Evolutionary conservation across 2,113 vertebrate genomes (phyloP), one percentile per base, ranked within the genome.

Genomic region (Elephantulus edwardii): DNA sequence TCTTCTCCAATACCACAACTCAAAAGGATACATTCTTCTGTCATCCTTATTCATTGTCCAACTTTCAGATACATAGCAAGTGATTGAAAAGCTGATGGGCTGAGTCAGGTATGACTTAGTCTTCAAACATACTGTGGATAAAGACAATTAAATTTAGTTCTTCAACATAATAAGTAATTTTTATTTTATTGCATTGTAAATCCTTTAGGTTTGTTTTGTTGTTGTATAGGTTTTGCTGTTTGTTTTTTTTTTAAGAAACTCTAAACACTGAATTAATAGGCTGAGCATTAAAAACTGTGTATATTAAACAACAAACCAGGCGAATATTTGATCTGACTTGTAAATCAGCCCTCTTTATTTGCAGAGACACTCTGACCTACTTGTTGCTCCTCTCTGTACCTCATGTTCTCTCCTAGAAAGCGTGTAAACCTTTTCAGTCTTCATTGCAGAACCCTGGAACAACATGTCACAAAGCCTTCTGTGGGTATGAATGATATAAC

Each of bases 391-490:
- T 91, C 16, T 74, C 8, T 68, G 38, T 4, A 9, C 11, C 44
- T 87, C 68, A 70, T 28, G 3, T 74, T 91, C 76, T 58, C 89
- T 20, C 28, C 40, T 58, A 9, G 81, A 74, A 93, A 78, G 68
- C 56, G 14, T 4, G 0, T 70, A 74, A 58, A 77, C 48, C 3
- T 30, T 93, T 66, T 84, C 64, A 22, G 14, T 38, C 56, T 6
- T 90, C 42, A 44, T 4, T 56, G 1, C 78, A 40, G 62, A 90
- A 89, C 24, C 60, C 12, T 82, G 14, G 28, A 6, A 91, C 35
- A 70, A 33, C 48, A n/a, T 70, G 76, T 50, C 60, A 1, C 33
- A 84, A 89, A n/a, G 70, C 70, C 22, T 0, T 54, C 1, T 58
- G 38, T 50, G 35, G 71, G 48, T 75, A 52, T 8, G 48, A 70